Conservation (phyloP, 2,888 invertebrate species). For the Hydrotaea cyrtoneurina region DNA sequence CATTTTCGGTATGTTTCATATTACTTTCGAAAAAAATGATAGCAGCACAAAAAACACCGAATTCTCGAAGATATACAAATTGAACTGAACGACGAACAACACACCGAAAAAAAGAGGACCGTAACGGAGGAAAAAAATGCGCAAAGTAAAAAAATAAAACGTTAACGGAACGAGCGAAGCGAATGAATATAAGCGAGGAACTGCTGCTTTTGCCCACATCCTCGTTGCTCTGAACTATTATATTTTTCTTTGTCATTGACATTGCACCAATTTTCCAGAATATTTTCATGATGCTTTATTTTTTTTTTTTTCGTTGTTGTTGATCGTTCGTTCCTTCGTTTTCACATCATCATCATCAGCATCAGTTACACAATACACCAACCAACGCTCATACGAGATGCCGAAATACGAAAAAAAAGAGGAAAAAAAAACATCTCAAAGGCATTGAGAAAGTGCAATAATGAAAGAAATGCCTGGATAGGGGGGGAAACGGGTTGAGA, state of each 20-base stretch:
- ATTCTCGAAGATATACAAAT: slow-evolving; percentile 43
- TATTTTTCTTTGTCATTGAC: slow-evolving; percentile 69
- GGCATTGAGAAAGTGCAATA: slow-evolving; percentile 65
- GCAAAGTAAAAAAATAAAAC: slow-evolving; percentile 28
- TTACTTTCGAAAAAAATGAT: slow-evolving; percentile 26
- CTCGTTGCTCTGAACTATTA: background rate
- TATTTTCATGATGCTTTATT: slow-evolving; percentile 39
- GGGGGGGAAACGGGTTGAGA: no score
- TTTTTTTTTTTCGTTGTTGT: background rate
- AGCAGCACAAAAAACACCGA: background rate
- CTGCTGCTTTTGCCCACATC: background rate
- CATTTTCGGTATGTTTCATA: slow-evolving; percentile 57
- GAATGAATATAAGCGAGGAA: slow-evolving; percentile 27
- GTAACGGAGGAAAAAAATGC: background rate
- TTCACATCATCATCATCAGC: slow-evolving; percentile 52
- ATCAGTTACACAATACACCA: slow-evolving; percentile 6
- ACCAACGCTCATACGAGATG: slow-evolving; percentile 20
- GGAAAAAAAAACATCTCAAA: slow-evolving; percentile 48
- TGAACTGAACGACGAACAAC: slow-evolving; percentile 25
- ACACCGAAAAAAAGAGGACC: background rate
- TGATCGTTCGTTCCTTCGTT: slow-evolving; percentile 6
- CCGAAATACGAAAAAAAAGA: background rate
- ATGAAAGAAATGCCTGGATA: slow-evolving; percentile 39
- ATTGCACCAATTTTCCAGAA: slow-evolving; percentile 68
- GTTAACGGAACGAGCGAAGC: slow-evolving; percentile 26